Evolutionary conservation across 2,888 invertebrate species (phyloP).

Genomic region (Lepidonotus clava): DNA sequence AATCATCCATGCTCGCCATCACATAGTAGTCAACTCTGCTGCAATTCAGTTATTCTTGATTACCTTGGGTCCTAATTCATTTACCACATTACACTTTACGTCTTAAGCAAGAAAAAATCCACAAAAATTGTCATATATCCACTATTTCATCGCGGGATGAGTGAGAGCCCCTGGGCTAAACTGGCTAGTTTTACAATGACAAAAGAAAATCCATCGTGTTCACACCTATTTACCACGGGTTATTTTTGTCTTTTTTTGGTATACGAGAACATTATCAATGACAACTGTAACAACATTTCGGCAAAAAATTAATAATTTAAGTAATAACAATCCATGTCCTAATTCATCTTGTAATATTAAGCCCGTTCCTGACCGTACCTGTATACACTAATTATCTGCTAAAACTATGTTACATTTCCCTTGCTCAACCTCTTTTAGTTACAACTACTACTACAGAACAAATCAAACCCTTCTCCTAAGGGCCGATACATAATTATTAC

Average conservation of each 20-base stretch:
- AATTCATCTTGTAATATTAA: constrained; percentile 30
- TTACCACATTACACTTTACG: constrained; percentile 42
- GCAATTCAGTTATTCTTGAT: constrained; percentile 52
- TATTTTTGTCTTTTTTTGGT: constrained; percentile 1
- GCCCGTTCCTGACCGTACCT: constrained; percentile 22
- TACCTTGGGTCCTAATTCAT: constrained; percentile 37
- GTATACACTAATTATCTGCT: constrained; percentile 37
- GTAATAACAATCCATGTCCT: constrained; percentile 47
- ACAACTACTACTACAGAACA: constrained; percentile 33
- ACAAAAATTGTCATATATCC: constrained; percentile 22
- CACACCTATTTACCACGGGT: constrained; percentile 1
- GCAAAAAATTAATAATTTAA: constrained; percentile 23
- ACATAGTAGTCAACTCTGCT: constrained; percentile 48
- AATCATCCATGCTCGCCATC: constrained; percentile 44
- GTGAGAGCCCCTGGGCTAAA: constrained; percentile 6
- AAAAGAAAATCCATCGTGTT: constrained; percentile 41
- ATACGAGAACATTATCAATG: constrained; percentile 49
- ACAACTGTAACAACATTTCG: constrained; percentile 35
- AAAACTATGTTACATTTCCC: constrained; percentile 21
- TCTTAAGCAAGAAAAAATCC: constrained; percentile 41
- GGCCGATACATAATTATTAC: constrained; percentile 26
- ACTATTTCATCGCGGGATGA: constrained; percentile 10
- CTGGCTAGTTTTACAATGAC: constrained; percentile 29
- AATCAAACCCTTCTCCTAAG: neutral
- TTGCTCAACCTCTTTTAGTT: neutral